These are phyloP conservation scores for Serripes groenlandicus DNA, from an alignment of 2,888 invertebrate species.

Conservation along the genomic window DNA sequence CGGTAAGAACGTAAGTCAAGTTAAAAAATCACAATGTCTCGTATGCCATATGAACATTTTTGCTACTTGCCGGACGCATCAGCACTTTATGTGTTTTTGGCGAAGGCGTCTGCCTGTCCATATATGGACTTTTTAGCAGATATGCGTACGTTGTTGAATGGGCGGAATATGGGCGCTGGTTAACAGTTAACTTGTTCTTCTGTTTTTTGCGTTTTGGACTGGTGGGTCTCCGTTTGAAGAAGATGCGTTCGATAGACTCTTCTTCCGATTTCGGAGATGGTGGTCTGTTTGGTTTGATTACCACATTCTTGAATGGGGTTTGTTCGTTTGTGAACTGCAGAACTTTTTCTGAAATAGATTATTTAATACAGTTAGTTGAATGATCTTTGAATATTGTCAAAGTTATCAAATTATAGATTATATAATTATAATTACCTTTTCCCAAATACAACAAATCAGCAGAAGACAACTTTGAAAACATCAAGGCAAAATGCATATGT, in stretches of 20 bases:
- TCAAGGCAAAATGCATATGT: background rate
- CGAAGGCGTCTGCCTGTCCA: conserved; percentile 75
- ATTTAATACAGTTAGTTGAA: too few species aligned
- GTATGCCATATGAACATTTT: conserved; percentile 64
- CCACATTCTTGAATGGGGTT: conserved; percentile 64
- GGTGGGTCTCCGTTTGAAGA: conserved; percentile 66
- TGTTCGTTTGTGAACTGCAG: conserved; percentile 64
- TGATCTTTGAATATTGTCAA: too few species aligned
- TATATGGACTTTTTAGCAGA: conserved; percentile 78
- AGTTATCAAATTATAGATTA: too few species aligned
- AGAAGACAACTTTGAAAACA: too few species aligned
- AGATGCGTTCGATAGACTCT: conserved; percentile 70
- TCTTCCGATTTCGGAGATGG: conserved; percentile 60
- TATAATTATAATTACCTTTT: too few species aligned
- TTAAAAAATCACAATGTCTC: conserved; percentile 62
- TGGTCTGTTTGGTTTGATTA: conserved; percentile 51
- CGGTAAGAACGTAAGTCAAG: too few species aligned
- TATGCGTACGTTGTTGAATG: conserved; percentile 71
- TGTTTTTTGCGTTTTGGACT: conserved; percentile 73
- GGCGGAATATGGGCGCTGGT: conserved; percentile 83
- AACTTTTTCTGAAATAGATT: conserved; percentile 66
- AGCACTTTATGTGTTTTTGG: conserved; percentile 73
- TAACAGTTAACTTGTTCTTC: conserved; percentile 76
- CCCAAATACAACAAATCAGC: too few species aligned
- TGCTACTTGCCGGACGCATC: conserved; percentile 71